Conservation (phyloP, 2,888 invertebrate species). For the Xestoiulus laeticollis region DNA sequence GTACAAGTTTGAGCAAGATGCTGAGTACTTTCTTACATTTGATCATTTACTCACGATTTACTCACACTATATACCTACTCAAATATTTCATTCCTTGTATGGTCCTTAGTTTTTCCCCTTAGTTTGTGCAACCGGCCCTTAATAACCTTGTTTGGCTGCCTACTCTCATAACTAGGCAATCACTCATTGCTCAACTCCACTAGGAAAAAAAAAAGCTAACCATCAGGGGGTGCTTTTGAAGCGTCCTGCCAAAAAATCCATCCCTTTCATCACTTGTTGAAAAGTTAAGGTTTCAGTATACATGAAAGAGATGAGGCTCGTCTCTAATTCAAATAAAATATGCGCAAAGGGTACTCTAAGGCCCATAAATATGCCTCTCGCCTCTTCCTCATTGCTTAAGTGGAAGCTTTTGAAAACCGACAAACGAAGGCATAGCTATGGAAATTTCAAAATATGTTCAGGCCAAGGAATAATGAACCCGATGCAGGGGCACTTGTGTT, state of each 20-base stretch:
- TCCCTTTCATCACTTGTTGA: neutral
- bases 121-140: no score
- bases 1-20: no score
- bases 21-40: no score
- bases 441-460: neutral
- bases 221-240: slow-evolving; percentile 11
- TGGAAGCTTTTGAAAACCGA: neutral
- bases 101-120: no score
- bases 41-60: no score
- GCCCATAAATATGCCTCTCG: neutral
- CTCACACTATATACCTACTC: no score
- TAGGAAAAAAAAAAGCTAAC: neutral
- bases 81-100: no score
- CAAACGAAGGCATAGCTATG: neutral
- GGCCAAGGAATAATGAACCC: neutral
- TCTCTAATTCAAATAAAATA: neutral
- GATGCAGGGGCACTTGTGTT: slow-evolving; percentile 5
- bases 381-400: slow-evolving; percentile 7
- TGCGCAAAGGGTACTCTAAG: neutral
- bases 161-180: neutral
- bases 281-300: neutral
- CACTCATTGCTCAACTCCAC: neutral
- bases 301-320: neutral
- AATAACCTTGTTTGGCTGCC: neutral
- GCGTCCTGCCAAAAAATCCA: neutral